Evolutionary conservation across 1,140 invertebrate species (phyloP), one percentile per base, ranked within the genome.

Genomic region (Mesaphorura yosii): DNA sequence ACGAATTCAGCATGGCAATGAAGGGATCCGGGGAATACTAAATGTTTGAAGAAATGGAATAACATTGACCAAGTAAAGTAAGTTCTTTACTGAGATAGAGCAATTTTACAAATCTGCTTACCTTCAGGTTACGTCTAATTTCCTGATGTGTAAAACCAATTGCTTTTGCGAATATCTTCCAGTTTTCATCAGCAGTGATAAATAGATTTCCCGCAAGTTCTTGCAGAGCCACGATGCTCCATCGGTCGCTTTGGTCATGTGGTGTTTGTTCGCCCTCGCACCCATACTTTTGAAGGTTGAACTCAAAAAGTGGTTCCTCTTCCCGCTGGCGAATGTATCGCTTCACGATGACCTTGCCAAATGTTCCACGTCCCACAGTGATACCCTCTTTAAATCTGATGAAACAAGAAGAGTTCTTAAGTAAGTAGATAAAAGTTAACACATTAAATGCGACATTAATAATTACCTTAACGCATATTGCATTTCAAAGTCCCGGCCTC

Each of bases 401-500:
- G 29, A 22, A 52, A 28, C 31, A 42, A 42, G 19, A 39, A 34
- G 14, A 47, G 31, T 27, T 20, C 44, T 39, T n/a, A 48, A 46
- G 31, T 49, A 37, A 7, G 14, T 6, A 7, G 12, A 28, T 28
- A 15, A 27, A 47, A 19, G 22, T 51, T 23, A 28, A 48, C 7
- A 7, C 23, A 47, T 51, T n/a, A 48, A 51, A 42, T 20, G 5
- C 10, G 10, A 44, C 28, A 39, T 52, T 28, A 31, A 22, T 20
- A 39, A 59, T 50, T 54, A 67, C 66, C 62, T 68, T 60, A 66
- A 68, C 25, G 64, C 64, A 60, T 67, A 68, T 50, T 68, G 67
- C 23, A 66, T 64, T 22, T 66, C 65, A 57, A 68, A 66, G 19
- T 68, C 66, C 38, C 61, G 48, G 10, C 67, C 67, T 2, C 60